Evolutionary conservation across 2,888 invertebrate genomes (phyloP).

Genomic region (Drosophila diplacantha): DNA sequence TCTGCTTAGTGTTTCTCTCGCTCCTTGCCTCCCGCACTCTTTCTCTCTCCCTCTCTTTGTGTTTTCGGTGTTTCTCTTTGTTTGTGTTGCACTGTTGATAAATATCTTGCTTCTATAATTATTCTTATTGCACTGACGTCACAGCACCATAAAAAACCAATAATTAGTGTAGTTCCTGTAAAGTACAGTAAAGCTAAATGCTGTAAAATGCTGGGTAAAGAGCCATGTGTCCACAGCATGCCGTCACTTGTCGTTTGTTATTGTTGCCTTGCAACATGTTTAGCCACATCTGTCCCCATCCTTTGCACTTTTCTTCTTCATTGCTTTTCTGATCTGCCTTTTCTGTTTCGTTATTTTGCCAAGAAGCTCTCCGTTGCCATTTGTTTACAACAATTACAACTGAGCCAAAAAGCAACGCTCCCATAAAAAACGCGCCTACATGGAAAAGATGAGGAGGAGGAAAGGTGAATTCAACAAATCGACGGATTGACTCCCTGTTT

Average conservation of each 20-base stretch:
- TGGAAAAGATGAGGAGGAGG: not conserved
- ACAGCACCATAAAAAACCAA: not conserved
- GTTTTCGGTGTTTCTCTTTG: constrained; percentile 38
- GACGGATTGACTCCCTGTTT: not conserved
- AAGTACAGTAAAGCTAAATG: constrained; percentile 4
- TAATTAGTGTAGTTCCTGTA: constrained; percentile 8
- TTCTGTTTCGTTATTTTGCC: constrained; percentile 3
- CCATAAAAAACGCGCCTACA: constrained; percentile 23
- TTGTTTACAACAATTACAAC: constrained; percentile 6
- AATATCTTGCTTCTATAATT: constrained; percentile 28
- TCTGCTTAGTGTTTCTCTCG: constrained; percentile 18
- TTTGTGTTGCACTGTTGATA: constrained; percentile 39
- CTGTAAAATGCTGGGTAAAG: not conserved
- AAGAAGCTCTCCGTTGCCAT: constrained; percentile 6
- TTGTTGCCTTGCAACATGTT: constrained; percentile 34
- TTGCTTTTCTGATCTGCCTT: too few species aligned
- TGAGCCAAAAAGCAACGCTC: not conserved
- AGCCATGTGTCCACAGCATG: constrained; percentile 16
- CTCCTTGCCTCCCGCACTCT: not conserved
- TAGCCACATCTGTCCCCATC: constrained; percentile 22
- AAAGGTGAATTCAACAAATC: not conserved
- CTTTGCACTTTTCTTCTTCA: not conserved
- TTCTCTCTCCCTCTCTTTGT: constrained; percentile 33
- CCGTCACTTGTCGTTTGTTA: constrained; percentile 14
- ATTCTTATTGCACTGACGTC: constrained; percentile 23